phyloP scores from a whole-genome alignment of 2,113 vertebrate genomes.

The Dipodomys merriami region DNA sequence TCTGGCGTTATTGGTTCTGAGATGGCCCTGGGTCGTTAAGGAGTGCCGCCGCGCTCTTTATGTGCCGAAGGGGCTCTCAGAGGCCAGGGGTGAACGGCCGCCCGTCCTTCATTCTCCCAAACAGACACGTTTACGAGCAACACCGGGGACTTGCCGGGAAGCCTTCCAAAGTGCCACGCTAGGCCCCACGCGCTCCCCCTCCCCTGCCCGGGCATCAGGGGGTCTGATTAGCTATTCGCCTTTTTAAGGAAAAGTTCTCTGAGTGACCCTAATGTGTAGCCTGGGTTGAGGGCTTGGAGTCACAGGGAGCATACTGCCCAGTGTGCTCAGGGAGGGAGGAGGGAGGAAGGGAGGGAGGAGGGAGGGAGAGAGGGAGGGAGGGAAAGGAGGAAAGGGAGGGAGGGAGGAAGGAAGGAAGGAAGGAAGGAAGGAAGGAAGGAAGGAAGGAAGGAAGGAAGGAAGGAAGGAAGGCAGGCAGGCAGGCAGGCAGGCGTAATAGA shows the following conservation, averaged over 20 bases:
- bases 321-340: too few relatives aligned
- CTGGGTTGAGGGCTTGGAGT: neutral
- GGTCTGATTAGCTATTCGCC: neutral
- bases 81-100: neutral
- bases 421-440: too few relatives aligned
- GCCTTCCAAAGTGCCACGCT: neutral
- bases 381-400: too few relatives aligned
- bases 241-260: neutral
- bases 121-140: conserved; percentile 11
- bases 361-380: too few relatives aligned
- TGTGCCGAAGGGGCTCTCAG: neutral
- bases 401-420: too few relatives aligned
- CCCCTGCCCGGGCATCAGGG: neutral
- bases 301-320: too few relatives aligned
- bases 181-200: rapidly evolving
- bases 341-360: too few relatives aligned
- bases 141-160: neutral
- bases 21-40: conserved; percentile 32
- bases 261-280: neutral
- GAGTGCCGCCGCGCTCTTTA: neutral
- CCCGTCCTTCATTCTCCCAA: conserved; percentile 37
- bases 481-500: too few relatives aligned
- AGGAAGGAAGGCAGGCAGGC: too few relatives aligned
- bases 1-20: conserved; percentile 56
- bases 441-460: too few relatives aligned